A percentile compares a stretch with the other conserved stretches of the same genome.
phyloP scores from a whole-genome alignment of 2,797 vertebrate genomes.

The Enteromius argenteus region DNA sequence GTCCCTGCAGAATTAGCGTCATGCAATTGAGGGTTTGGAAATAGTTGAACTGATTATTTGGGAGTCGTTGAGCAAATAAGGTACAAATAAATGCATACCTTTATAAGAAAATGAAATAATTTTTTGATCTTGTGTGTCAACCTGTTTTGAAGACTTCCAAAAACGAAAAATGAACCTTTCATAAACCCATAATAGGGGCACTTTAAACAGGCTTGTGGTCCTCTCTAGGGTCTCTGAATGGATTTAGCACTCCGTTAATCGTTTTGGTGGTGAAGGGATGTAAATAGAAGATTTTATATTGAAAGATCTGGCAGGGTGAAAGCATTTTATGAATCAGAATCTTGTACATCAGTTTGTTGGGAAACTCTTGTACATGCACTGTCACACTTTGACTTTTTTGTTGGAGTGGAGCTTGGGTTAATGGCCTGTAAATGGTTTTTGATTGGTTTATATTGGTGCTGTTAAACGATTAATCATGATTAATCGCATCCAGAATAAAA shows the following conservation, averaged over 20 bases:
- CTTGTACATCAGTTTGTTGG: slow-evolving; percentile 11
- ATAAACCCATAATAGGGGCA: too few relatives aligned
- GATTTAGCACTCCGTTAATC: not conserved
- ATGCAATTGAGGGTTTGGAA: too few relatives aligned
- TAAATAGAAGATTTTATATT: not conserved
- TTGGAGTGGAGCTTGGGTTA: not conserved
- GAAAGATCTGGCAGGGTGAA: not conserved
- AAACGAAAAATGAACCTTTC: too few relatives aligned
- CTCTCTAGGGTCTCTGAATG: not conserved
- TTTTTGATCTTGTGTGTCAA: too few relatives aligned
- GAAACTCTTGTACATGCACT: slow-evolving; percentile 15
- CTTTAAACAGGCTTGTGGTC: not conserved
- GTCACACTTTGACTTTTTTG: slow-evolving; percentile 17
- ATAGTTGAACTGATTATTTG: too few relatives aligned
- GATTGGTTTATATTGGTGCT: not conserved
- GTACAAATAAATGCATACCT: too few relatives aligned
- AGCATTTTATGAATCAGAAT: slow-evolving; percentile 28
- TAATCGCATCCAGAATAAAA: not conserved
- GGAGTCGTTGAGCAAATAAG: too few relatives aligned
- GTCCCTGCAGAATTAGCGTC: too few relatives aligned
- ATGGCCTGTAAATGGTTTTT: not conserved
- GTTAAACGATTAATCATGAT: not conserved
- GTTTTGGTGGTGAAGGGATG: not conserved
- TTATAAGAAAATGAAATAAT: too few relatives aligned
- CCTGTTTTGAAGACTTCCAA: too few relatives aligned